Evolutionary conservation across 2,888 invertebrate species (phyloP), one percentile per base, ranked within the genome.

Genomic region (Galerucella nymphaeae): DNA sequence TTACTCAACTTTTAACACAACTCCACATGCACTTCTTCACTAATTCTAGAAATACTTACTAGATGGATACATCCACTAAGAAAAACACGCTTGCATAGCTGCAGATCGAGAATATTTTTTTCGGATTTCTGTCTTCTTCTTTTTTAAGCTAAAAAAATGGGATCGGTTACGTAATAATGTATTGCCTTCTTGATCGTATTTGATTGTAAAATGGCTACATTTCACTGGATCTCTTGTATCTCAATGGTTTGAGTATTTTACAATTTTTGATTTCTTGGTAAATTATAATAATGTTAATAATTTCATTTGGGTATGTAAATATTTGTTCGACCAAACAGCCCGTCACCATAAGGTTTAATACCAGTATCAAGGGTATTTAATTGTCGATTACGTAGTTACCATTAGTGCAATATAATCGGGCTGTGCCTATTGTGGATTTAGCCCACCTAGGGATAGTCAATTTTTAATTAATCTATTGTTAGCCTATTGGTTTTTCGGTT

Each of bases 401-500:
- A 84, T 85, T 86, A 86, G 86, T 86, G 86, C 86, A 86, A 86
- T 86, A 86, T 84, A 58, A 83, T 84, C 82, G 84, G 84, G 84
- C 82, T 83, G 81, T 81, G 79, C 77, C 79, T 78, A 78, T 72
- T 77, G 76, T 76, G 79, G 78, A 80, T 77, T 79, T 76, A 79
- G 83, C 84, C 85, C 83, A 83, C 81, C 84, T 85, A 85, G 85
- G 82, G 79, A 85, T 86, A 86, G 86, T 84, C 85, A 85, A 86
- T 86, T 86, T 85, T 86, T 85, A 84, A 84, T 77, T 82, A 84
- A 82, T 85, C 82, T 84, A 85, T 85, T 85, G 84, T 85, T 86
- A 83, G 84, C 84, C 84, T 81, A 81, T 82, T 82, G 83, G 82
- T 83, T 83, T 81, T 83, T 82, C 82, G 82, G 82, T 82, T 83